A percentile compares a stretch with the other conserved stretches of the same genome.
These are phyloP conservation scores for Aptenodytes forsteri DNA, from an alignment of 2,113 vertebrate genomes.

Conservation along the genomic window DNA sequence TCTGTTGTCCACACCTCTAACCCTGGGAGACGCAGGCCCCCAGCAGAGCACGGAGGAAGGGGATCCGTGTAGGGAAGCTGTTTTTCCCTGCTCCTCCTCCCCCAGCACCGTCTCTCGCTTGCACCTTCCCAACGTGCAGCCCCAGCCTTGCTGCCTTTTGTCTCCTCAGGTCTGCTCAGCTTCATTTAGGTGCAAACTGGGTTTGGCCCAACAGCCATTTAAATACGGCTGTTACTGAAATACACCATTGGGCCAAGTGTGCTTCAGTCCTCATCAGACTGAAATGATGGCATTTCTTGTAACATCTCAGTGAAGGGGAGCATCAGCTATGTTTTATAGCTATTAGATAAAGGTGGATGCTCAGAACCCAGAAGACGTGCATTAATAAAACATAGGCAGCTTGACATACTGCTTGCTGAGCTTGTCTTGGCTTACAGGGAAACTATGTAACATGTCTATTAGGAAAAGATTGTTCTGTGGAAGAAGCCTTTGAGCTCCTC, in stretches of 20 bases:
- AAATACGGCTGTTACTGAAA: not conserved
- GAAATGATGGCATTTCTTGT: not conserved
- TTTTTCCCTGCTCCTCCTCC: not conserved
- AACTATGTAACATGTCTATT: not conserved
- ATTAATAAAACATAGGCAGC: not conserved
- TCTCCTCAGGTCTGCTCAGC: not conserved
- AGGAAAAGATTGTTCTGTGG: not conserved
- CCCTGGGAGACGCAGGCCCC: not conserved
- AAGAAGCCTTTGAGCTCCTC: not conserved
- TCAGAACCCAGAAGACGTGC: not conserved
- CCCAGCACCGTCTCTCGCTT: not conserved
- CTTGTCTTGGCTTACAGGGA: not conserved
- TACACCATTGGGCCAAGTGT: not conserved
- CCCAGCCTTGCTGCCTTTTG: not conserved
- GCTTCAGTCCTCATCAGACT: not conserved
- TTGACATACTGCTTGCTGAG: not conserved
- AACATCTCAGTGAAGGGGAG: not conserved
- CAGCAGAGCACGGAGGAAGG: not conserved
- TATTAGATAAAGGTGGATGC: not conserved
- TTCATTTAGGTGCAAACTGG: not conserved
- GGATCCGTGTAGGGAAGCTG: not conserved
- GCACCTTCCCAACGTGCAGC: not conserved
- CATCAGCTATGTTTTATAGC: not conserved
- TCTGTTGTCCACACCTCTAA: not conserved
- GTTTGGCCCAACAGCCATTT: not conserved